A percentile compares a stretch with the other conserved stretches of the same genome.
Conservation (phyloP, 2,797 vertebrate species). For the Tokudaia tokunoshimensis region DNA sequence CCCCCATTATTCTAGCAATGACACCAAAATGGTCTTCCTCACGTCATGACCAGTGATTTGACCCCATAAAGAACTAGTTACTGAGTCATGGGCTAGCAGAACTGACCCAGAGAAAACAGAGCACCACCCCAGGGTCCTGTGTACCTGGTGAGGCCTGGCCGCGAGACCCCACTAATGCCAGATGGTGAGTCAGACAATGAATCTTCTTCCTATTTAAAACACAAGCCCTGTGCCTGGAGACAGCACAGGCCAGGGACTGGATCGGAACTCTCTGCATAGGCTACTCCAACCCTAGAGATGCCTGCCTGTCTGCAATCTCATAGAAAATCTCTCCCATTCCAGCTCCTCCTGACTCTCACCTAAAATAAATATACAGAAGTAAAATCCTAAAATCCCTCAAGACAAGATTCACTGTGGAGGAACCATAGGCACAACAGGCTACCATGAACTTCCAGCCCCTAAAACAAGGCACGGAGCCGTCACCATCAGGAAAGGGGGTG, state of each 20-base stretch:
- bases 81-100: conserved; percentile 4
- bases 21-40: neutral
- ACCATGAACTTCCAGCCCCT: neutral
- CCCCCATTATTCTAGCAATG: neutral
- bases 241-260: neutral
- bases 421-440: neutral
- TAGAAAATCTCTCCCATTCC: neutral
- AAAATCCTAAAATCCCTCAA: neutral
- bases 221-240: neutral
- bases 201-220: conserved; percentile 17
- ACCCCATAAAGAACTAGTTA: neutral
- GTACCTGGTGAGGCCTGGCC: neutral
- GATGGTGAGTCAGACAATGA: neutral
- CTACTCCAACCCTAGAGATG: neutral
- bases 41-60: neutral
- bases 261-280: neutral
- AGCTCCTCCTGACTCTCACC: neutral
- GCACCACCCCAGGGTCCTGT: neutral
- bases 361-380: neutral
- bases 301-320: neutral
- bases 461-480: conserved; percentile 1
- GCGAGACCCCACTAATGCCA: neutral
- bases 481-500: neutral
- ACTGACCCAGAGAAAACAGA: neutral
- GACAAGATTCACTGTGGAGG: neutral